These are phyloP conservation scores for Amphipyra tragopoginis DNA, from an alignment of 2,888 invertebrate genomes.

Conservation along the genomic window DNA sequence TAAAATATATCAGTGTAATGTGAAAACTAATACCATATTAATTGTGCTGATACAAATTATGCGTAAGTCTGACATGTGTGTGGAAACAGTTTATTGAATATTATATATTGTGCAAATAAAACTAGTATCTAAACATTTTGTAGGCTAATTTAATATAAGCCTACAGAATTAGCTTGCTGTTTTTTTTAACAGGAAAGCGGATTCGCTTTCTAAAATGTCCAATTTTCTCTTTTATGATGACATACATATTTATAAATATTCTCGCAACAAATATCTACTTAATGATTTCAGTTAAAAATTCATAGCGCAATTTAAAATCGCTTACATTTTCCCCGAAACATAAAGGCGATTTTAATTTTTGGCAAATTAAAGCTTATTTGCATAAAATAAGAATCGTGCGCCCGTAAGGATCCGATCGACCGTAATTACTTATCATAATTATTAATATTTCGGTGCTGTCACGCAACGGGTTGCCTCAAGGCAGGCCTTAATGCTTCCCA, in stretches of 20 bases:
- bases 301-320: constrained; percentile 44
- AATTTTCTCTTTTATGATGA: background rate
- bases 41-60: constrained; percentile 31
- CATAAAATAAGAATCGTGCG: constrained; percentile 68
- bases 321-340: constrained; percentile 36
- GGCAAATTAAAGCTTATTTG: constrained; percentile 67
- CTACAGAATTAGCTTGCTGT: no score
- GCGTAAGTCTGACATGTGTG: constrained; percentile 25
- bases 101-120: background rate
- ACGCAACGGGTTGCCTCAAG: constrained; percentile 77
- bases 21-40: constrained; percentile 24
- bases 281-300: constrained; percentile 22
- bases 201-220: background rate
- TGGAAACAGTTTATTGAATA: background rate
- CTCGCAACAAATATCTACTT: constrained; percentile 17
- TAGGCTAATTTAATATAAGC: no score
- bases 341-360: constrained; percentile 54
- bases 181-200: no score
- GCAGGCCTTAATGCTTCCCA: constrained; percentile 71
- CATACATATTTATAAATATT: constrained; percentile 31
- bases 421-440: constrained; percentile 78
- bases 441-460: constrained; percentile 83
- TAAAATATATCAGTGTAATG: constrained; percentile 47
- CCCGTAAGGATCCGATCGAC: constrained; percentile 66
- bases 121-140: no score